Percentiles rank a stretch among this genome's conserved stretches.
Evolutionary conservation across 2,797 vertebrate species (phyloP).

Genomic region (Pipistrellus pipistrellus): DNA sequence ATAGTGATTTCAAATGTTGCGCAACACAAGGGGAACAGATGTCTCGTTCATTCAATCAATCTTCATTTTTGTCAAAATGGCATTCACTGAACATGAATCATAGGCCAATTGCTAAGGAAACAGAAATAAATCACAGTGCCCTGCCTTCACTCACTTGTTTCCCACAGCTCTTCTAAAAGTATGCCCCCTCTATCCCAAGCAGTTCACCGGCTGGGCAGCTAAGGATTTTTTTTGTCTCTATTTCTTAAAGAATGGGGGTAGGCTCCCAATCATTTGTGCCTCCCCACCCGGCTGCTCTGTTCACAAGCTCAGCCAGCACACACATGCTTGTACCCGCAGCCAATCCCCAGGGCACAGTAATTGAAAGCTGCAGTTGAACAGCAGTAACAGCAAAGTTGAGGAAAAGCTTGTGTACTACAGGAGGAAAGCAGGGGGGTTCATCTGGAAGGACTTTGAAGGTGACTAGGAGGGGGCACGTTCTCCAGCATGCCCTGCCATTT

Average conservation of each 20-base stretch:
- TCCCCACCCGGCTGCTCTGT: neutral
- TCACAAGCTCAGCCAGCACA: neutral
- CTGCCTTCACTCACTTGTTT: neutral
- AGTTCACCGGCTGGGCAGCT: neutral
- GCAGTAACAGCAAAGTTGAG: neutral
- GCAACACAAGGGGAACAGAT: neutral
- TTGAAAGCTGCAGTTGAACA: neutral
- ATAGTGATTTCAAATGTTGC: neutral
- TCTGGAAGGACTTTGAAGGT: neutral
- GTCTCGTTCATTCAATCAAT: neutral
- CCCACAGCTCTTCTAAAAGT: neutral
- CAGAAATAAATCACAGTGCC: neutral
- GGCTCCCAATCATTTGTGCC: too few species aligned
- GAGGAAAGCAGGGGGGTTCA: neutral
- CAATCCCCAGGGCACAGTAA: neutral
- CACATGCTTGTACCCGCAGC: accelerated
- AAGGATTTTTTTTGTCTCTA: neutral
- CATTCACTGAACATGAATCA: neutral
- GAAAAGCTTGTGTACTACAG: neutral
- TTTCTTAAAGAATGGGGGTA: neutral
- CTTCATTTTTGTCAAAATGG: neutral
- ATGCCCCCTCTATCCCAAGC: too few species aligned
- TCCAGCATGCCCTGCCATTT: neutral
- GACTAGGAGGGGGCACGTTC: neutral
- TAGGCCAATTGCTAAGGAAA: neutral